These are phyloP conservation scores for Neotragus moschatus DNA, from an alignment of 2,113 vertebrate species.

Conservation along the genomic window DNA sequence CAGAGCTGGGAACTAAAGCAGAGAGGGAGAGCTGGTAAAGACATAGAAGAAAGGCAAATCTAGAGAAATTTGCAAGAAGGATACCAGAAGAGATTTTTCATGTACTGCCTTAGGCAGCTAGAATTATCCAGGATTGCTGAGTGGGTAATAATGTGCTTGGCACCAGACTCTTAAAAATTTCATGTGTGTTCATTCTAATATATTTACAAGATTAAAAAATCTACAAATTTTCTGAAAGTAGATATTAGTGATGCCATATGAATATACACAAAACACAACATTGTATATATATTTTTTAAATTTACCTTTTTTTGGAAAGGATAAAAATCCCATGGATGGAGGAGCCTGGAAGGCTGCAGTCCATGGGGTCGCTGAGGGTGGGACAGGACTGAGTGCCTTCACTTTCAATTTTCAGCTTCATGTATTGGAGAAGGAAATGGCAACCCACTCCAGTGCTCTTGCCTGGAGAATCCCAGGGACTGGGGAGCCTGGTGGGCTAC, in stretches of 20 bases:
- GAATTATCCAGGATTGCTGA: not conserved
- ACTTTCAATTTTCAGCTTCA: no score
- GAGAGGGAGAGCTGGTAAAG: not conserved
- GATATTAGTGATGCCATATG: not conserved
- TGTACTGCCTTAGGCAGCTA: not conserved
- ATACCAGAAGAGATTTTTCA: not conserved
- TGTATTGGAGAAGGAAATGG: no score
- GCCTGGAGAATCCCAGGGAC: no score
- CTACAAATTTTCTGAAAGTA: not conserved
- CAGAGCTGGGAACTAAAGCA: not conserved
- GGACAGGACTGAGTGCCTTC: no score
- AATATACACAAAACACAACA: not conserved
- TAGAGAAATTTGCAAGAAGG: not conserved
- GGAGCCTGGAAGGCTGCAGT: no score
- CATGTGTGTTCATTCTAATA: not conserved
- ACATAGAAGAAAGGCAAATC: not conserved
- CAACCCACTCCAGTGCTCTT: no score
- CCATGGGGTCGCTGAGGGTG: no score
- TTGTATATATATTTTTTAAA: not conserved
- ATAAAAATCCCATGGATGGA: no score
- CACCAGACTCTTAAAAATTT: not conserved
- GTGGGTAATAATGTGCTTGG: not conserved
- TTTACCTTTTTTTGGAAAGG: not conserved
- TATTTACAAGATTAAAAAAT: not conserved
- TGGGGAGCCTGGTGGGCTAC: no score